These are phyloP conservation scores for Tinamus guttatus DNA, from an alignment of 2,113 vertebrate genomes.

Conservation along the genomic window DNA sequence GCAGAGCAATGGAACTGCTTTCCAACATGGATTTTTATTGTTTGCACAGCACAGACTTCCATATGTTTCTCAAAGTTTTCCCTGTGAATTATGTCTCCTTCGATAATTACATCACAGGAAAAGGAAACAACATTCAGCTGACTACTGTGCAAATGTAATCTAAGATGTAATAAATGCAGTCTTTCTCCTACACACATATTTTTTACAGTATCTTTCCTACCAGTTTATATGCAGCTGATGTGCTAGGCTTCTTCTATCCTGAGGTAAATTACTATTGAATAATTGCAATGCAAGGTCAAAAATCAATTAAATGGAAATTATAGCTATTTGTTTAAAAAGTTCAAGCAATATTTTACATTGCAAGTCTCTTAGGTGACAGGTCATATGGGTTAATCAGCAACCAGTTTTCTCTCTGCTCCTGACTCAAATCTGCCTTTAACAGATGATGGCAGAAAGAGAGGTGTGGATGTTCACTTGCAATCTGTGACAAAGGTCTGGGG, in stretches of 20 bases:
- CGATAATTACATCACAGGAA: constrained; percentile 12
- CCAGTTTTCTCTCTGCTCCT: constrained; percentile 1
- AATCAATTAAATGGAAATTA: constrained; percentile 68
- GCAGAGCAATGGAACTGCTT: neutral
- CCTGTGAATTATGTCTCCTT: neutral
- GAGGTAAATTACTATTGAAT: constrained; percentile 43
- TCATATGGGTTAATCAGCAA: constrained; percentile 41
- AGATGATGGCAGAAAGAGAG: neutral
- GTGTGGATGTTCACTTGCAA: neutral
- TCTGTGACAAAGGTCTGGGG: neutral
- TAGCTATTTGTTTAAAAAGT: constrained; percentile 66
- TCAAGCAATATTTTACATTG: constrained; percentile 50
- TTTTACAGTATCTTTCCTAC: neutral
- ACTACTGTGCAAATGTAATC: constrained; percentile 14
- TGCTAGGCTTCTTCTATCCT: constrained; percentile 7
- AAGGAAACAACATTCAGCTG: neutral
- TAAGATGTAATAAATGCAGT: neutral
- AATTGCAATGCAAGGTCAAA: constrained; percentile 53
- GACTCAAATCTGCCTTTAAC: neutral
- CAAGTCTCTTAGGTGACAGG: constrained; percentile 16
- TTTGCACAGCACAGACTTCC: neutral
- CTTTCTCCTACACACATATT: neutral
- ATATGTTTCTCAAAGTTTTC: neutral
- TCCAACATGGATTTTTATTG: neutral
- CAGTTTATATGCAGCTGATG: neutral